Percentiles rank a stretch among this genome's conserved stretches.
phyloP scores from a whole-genome alignment of 2,888 invertebrate species.

The Epiblema foenella region DNA sequence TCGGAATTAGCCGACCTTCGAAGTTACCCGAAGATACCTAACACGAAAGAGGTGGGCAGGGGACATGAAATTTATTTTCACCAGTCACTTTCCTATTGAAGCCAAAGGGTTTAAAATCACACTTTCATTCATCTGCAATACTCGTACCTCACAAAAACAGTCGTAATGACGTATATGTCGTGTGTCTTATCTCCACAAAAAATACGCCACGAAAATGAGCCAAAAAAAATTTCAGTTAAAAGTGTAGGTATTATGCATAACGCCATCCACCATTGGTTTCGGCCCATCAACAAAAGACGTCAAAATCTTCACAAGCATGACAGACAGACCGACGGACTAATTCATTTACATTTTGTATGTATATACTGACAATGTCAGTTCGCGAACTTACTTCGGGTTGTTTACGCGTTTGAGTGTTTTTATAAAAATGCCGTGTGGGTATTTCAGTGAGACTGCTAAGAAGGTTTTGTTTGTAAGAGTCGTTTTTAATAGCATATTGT shows the following conservation, averaged over 20 bases:
- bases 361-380: conserved; percentile 56
- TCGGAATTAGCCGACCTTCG: no score
- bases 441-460: conserved; percentile 71
- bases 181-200: no score
- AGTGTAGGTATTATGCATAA: conserved; percentile 27
- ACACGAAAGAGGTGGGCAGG: no score
- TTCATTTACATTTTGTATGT: conserved; percentile 77
- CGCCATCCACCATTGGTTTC: conserved; percentile 55
- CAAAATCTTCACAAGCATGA: conserved; percentile 63
- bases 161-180: no score
- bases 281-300: conserved; percentile 59
- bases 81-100: no score
- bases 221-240: background rate
- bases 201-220: background rate
- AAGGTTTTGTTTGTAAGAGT: conserved; percentile 71
- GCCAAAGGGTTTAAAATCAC: no score
- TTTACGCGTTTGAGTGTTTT: conserved; percentile 41
- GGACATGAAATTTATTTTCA: no score
- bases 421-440: conserved; percentile 75
- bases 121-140: no score
- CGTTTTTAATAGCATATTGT: background rate
- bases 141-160: no score
- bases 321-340: conserved; percentile 66
- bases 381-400: conserved; percentile 43
- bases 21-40: no score